These are phyloP conservation scores for Hypanus sabinus DNA, from an alignment of 2,113 vertebrate species.

Conservation along the genomic window DNA sequence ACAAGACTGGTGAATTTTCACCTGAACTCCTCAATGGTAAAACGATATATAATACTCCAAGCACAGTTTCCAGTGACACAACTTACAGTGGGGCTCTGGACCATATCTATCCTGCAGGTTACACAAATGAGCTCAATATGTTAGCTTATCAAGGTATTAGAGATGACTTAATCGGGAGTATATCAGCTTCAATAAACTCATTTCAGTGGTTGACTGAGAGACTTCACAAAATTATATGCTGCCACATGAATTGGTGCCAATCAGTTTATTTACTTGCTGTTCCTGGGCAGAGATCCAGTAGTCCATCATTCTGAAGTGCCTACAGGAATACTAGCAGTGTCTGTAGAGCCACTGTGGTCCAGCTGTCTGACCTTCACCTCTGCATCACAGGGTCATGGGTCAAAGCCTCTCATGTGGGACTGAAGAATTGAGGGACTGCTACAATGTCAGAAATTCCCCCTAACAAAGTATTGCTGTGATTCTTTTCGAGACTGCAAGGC, in stretches of 20 bases:
- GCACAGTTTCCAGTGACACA: too few species aligned
- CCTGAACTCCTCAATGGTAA: too few species aligned
- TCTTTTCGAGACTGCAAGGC: not conserved
- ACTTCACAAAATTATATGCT: not conserved
- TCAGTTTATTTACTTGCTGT: not conserved
- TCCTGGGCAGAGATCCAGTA: not conserved
- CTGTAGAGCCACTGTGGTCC: not conserved
- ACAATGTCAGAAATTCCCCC: too few species aligned
- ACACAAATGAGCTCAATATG: not conserved
- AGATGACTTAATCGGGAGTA: not conserved
- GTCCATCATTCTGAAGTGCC: too few species aligned
- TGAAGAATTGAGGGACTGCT: not conserved
- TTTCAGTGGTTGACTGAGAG: not conserved
- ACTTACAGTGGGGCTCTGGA: too few species aligned
- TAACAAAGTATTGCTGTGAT: too few species aligned
- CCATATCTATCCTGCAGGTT: not conserved
- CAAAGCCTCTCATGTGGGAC: not conserved
- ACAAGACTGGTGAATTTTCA: too few species aligned
- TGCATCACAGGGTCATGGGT: not conserved
- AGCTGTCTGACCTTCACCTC: not conserved
- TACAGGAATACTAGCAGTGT: not conserved
- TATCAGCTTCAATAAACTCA: not conserved
- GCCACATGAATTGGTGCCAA: not conserved
- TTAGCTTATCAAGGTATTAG: not conserved
- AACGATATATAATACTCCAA: too few species aligned